phyloP scores from a whole-genome alignment of 2,797 vertebrate genomes.

The Varecia variegata region DNA sequence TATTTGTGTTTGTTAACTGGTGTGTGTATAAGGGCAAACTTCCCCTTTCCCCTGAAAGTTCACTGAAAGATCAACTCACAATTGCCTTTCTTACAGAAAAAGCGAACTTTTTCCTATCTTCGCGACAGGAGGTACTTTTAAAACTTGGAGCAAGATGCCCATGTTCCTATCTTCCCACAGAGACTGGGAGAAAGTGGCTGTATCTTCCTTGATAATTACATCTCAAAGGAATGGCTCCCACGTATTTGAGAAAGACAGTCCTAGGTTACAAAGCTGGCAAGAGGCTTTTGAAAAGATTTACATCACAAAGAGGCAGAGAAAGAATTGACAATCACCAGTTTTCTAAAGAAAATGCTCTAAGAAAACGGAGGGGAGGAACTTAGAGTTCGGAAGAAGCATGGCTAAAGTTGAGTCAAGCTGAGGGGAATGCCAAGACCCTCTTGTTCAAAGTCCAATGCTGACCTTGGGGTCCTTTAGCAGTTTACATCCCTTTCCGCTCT shows the following conservation, averaged over 20 bases:
- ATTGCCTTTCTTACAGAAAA: background rate
- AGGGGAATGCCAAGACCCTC: background rate
- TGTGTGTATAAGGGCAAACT: too few species aligned
- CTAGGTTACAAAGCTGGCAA: background rate
- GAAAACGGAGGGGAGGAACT: background rate
- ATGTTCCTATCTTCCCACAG: background rate
- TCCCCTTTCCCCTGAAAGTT: too few species aligned
- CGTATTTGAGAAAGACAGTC: background rate
- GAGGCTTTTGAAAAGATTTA: background rate
- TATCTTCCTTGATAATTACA: background rate
- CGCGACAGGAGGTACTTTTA: background rate
- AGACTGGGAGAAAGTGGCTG: background rate
- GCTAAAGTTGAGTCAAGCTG: background rate
- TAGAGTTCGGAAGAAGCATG: background rate
- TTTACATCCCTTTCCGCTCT: background rate
- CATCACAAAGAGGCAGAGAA: background rate
- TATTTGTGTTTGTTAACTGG: background rate
- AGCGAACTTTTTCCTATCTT: background rate
- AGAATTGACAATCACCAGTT: background rate
- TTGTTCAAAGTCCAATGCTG: background rate
- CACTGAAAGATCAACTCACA: too few species aligned
- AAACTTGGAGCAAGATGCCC: background rate
- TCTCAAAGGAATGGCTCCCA: background rate
- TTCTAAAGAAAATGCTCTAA: background rate
- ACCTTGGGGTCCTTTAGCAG: background rate